These are phyloP conservation scores for Drosophila pachea DNA, from an alignment of 1,140 invertebrate species.

Conservation along the genomic window DNA sequence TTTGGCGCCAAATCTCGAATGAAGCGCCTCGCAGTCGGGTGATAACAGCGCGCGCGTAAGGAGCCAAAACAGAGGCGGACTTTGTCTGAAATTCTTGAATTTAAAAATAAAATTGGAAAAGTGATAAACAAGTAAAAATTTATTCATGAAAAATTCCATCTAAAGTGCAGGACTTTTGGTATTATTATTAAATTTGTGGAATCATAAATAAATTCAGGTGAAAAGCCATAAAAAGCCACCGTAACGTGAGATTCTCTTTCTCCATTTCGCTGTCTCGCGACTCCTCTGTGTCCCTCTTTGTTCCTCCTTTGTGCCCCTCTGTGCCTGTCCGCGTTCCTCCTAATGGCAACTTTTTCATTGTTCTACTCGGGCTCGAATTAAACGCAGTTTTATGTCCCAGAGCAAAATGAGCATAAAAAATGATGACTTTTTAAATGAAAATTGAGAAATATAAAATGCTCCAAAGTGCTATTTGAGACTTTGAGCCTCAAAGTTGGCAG, in stretches of 20 bases:
- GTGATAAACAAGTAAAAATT: not conserved
- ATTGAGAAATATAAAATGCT: not conserved
- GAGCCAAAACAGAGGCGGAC: conserved; percentile 30
- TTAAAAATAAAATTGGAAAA: not conserved
- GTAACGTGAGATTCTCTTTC: no score
- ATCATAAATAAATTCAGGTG: no score
- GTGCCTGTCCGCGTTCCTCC: not conserved
- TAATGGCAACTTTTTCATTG: not conserved
- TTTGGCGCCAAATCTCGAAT: conserved; percentile 57
- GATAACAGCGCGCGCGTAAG: conserved; percentile 52
- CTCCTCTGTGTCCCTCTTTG: no score
- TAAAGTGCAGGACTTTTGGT: no score
- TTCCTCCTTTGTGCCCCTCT: no score
- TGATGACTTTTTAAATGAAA: not conserved
- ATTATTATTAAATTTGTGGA: no score
- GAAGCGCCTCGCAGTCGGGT: conserved; percentile 33
- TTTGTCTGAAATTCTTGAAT: not conserved
- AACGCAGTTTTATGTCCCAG: not conserved
- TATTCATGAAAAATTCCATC: not conserved
- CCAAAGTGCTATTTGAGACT: no score
- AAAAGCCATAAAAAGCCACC: no score
- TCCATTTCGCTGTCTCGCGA: no score
- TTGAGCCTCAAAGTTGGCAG: no score
- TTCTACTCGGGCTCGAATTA: not conserved
- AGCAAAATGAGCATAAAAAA: not conserved